These are phyloP conservation scores for Mus spicilegus DNA, from an alignment of 2,113 vertebrate genomes.

Conservation along the genomic window DNA sequence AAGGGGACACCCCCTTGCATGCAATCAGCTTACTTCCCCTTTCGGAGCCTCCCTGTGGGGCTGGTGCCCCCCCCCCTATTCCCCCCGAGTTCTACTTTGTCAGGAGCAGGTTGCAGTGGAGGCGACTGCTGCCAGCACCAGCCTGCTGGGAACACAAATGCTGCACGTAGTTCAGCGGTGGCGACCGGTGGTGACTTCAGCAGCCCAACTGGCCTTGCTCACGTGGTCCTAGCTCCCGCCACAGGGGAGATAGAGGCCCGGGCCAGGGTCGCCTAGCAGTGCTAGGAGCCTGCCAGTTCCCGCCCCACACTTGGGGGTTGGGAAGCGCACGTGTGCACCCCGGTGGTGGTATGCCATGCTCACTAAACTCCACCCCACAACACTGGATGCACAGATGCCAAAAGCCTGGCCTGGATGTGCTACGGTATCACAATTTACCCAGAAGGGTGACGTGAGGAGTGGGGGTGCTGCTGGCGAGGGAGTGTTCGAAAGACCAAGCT, in stretches of 20 bases:
- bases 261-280: neutral
- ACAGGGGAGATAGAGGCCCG: neutral
- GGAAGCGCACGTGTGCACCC: neutral
- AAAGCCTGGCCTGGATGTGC: neutral
- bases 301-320: neutral
- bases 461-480: neutral
- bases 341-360: neutral
- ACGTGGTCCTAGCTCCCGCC: constrained; percentile 10
- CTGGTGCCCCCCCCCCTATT: neutral
- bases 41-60: neutral
- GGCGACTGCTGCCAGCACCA: neutral
- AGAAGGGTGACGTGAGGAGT: neutral
- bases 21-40: constrained; percentile 64
- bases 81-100: neutral
- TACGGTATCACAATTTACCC: neutral
- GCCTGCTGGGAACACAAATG: constrained; percentile 59
- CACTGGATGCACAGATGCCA: neutral
- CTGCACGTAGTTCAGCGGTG: constrained; percentile 27
- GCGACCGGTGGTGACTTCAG: neutral
- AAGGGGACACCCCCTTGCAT: neutral
- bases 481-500: too few species aligned
- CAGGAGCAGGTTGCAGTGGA: neutral
- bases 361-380: neutral
- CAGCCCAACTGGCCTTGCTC: neutral
- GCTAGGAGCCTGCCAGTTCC: neutral